Conservation (phyloP, 2,888 invertebrate species). For the Lottia scabra region DNA sequence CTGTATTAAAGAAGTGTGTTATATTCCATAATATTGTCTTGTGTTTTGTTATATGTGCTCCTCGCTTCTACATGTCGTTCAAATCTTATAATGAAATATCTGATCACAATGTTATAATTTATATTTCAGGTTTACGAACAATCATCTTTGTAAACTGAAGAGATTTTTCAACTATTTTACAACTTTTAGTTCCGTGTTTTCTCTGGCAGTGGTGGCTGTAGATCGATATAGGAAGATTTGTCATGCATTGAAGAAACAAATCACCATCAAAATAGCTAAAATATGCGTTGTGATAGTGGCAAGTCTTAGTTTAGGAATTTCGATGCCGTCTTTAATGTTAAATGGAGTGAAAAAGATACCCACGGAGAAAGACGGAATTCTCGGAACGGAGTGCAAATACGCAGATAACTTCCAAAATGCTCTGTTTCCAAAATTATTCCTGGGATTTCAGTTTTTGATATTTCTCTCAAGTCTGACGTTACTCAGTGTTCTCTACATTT, state of each 20-base stretch:
- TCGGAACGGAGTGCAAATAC: neutral
- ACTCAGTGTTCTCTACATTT: neutral
- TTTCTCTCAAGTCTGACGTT: neutral
- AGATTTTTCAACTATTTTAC: conserved; percentile 2
- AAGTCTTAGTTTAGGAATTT: neutral
- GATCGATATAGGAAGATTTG: neutral
- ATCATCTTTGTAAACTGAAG: neutral
- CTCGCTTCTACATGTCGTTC: too few species aligned
- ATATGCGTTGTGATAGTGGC: neutral
- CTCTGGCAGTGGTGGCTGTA: neutral
- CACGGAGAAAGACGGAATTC: neutral
- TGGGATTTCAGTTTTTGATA: neutral
- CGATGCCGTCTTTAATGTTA: neutral
- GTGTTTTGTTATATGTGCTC: too few species aligned
- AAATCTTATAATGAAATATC: too few species aligned
- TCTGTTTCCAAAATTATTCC: neutral
- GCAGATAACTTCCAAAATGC: neutral
- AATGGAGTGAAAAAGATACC: neutral
- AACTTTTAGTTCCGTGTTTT: neutral
- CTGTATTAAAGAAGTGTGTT: too few species aligned
- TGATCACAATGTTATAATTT: neutral
- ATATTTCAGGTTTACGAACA: neutral
- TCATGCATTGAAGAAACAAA: neutral
- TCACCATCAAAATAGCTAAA: neutral
- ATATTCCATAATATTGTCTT: too few species aligned